Percentiles rank a stretch among this genome's conserved stretches.
Evolutionary conservation across 2,888 invertebrate genomes (phyloP).

Genomic region (Trichogramma evanescens): DNA sequence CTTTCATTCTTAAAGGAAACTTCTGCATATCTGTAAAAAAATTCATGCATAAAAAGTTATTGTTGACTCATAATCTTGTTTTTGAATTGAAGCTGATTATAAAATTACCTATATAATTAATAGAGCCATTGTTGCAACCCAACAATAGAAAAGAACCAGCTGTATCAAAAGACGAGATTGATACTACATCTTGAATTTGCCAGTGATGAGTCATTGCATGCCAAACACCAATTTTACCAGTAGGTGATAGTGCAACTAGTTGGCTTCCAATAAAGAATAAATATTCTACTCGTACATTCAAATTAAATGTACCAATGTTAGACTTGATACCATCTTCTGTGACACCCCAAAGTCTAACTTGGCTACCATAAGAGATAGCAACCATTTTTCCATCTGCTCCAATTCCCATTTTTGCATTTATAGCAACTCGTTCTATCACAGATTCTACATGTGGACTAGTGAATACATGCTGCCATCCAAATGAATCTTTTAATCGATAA

Average conservation of each 20-base stretch:
- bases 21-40: conserved; percentile 89
- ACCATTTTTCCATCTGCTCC: conserved; percentile 66
- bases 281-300: conserved; percentile 88
- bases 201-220: conserved; percentile 98
- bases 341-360: conserved; percentile 73
- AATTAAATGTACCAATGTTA: conserved; percentile 78
- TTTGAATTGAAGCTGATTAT: background rate
- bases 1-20: conserved; percentile 97
- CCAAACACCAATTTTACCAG: conserved; percentile 97
- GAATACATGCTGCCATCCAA: conserved; percentile 93
- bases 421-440: conserved; percentile 84
- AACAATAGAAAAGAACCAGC: conserved; percentile 92
- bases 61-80: background rate
- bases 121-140: conserved; percentile 93
- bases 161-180: conserved; percentile 92
- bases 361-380: conserved; percentile 71
- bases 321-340: conserved; percentile 68
- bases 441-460: conserved; percentile 87
- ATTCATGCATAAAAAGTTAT: background rate
- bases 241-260: conserved; percentile 87
- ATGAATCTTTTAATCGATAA: conserved; percentile 89
- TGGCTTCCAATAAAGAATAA: conserved; percentile 97
- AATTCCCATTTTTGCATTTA: conserved; percentile 64
- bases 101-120: conserved; percentile 86
- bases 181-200: conserved; percentile 94